Percentiles rank a stretch among this genome's conserved stretches.
phyloP scores from a whole-genome alignment of 2,113 vertebrate species.

The Rhizomys pruinosus region DNA sequence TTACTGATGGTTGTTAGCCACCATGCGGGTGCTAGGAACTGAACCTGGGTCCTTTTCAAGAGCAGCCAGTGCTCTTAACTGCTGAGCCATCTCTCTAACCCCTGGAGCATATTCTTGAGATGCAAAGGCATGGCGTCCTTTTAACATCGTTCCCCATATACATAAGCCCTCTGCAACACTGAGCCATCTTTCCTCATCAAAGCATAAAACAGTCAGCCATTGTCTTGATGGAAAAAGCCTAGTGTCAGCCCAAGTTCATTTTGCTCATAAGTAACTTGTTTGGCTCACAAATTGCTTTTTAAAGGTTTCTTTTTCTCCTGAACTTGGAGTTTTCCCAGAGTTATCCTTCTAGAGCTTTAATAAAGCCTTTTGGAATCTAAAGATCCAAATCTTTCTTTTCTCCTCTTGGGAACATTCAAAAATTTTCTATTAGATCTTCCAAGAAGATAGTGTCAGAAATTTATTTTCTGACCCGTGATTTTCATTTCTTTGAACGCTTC shows the following conservation, averaged over 20 bases:
- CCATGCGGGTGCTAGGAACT: too few species aligned
- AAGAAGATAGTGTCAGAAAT: neutral
- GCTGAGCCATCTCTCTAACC: neutral
- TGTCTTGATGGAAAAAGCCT: neutral
- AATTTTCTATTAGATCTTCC: neutral
- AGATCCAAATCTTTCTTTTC: neutral
- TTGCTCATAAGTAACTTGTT: neutral
- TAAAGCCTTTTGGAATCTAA: neutral
- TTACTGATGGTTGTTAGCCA: too few species aligned
- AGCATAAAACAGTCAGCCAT: neutral
- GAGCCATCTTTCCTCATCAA: neutral
- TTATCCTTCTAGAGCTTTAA: neutral
- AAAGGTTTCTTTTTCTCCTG: neutral
- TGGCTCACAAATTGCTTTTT: neutral
- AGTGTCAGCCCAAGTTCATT: neutral
- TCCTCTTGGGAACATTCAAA: neutral
- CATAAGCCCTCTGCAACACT: fast-evolving
- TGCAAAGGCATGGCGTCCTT: neutral
- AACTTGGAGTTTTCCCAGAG: neutral
- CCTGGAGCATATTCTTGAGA: neutral
- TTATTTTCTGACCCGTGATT: neutral
- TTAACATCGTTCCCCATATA: too few species aligned
- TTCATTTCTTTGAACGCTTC: neutral
- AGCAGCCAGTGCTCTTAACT: too few species aligned
- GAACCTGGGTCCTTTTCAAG: too few species aligned